Percentiles rank a stretch among this genome's conserved stretches.
phyloP scores from a whole-genome alignment of 2,888 invertebrate genomes.

The Cinara cedri region DNA sequence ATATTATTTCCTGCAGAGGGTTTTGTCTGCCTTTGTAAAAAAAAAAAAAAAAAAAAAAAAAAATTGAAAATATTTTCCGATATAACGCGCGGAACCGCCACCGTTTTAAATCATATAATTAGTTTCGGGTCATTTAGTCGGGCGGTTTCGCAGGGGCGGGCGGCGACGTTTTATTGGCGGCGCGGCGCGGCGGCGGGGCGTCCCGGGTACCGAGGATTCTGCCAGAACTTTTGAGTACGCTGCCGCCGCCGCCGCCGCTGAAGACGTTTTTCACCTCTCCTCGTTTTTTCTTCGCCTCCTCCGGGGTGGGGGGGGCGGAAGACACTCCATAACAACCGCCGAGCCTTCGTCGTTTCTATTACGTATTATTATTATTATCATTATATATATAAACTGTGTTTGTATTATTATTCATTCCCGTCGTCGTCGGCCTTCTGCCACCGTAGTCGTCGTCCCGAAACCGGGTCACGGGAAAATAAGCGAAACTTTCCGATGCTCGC shows the following conservation, averaged over 20 bases:
- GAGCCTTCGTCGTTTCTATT: not conserved
- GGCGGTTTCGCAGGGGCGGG: not conserved
- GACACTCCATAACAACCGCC: not conserved
- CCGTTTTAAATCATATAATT: slow-evolving; percentile 53
- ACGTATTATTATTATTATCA: too few species aligned
- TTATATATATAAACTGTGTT: not conserved
- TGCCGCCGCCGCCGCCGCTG: not conserved
- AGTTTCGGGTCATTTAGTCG: slow-evolving; percentile 48
- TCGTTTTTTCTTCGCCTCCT: too few species aligned
- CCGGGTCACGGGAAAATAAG: slow-evolving; percentile 36
- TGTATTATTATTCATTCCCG: slow-evolving; percentile 38
- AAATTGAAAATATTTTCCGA: slow-evolving; percentile 10
- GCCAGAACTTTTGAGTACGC: slow-evolving; percentile 39
- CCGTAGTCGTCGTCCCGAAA: slow-evolving; percentile 4
- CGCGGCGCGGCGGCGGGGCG: not conserved
- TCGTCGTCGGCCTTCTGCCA: not conserved
- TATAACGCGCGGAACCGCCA: not conserved
- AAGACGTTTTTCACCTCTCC: slow-evolving; percentile 18
- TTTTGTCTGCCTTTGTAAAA: not conserved
- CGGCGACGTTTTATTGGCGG: slow-evolving; percentile 16
- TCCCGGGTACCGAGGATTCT: not conserved
- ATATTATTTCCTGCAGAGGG: too few species aligned
- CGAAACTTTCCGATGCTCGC: slow-evolving; percentile 37
- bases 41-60: not conserved
- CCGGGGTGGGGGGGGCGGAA: too few species aligned